Base-by-base conservation (phyloP, 2,797 vertebrate species). In the Apogon talboti region DNA sequence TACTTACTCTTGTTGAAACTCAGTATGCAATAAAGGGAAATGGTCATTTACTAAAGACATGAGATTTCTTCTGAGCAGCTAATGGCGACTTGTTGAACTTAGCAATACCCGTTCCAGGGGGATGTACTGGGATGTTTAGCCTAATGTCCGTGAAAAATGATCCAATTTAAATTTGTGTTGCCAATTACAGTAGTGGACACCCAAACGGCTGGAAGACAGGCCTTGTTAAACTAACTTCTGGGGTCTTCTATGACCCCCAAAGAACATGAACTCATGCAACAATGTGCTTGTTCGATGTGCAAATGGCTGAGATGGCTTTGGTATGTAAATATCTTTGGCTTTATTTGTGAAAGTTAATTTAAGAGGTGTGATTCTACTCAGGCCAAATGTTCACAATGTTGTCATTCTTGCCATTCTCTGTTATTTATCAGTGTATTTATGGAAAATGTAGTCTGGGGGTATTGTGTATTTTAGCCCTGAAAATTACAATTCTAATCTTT, bases 281-380 rank as follows among this genome's bases (percentile, higher is more conserved):
- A 70, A 42, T 52, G 64, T 77, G 61, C 59, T 77, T 77, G 65
- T 78, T 57, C 14, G 45, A 44, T 76, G 83, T 80, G 74, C 70
- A 58, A 67, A 77, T 58, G 67, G 78, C 75, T 83, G 64, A 84
- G 78, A 77, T 82, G 79, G 81, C 75, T 78, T 82, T 88, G 83
- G 73, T 91, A 67, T 94, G 93, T 94, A 94, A 91, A 95, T 94
- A 94, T 93, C 64, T 87, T 81, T 89, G 70, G 85, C 85, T 84
- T 88, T 90, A 88, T 91, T 87, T 93, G 85, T 92, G 78, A 91
- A 82, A 87, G 85, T 86, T 92, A 91, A 88, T 90, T 92, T 89
- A 93, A 92, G 75, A 81, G 78, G 76, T 86, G 71, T 86, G 80
- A 85, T 79, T 89, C 66, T 68, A 83, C 90, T 93, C 90, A 91